Evolutionary conservation across 1,140 invertebrate species (phyloP).

Genomic region (Subanguina moxae): DNA sequence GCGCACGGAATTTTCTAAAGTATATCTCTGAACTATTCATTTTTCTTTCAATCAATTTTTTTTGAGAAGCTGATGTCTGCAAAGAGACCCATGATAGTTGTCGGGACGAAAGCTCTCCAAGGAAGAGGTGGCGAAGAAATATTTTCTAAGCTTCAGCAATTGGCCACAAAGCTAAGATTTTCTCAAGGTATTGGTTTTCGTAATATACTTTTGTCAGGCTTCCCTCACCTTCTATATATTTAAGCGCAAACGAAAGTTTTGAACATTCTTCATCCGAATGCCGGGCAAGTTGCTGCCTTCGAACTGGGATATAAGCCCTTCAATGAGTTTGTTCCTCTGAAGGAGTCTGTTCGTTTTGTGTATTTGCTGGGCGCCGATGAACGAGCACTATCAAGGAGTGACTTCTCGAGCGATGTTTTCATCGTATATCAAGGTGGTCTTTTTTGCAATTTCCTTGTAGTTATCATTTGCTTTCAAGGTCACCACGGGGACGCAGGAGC

Average conservation of each 20-base stretch:
- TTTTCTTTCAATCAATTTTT: background rate
- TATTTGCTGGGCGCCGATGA: conserved; percentile 90
- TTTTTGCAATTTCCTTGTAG: background rate
- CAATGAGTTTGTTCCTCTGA: conserved; percentile 64
- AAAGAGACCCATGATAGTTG: conserved; percentile 82
- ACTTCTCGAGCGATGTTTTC: conserved; percentile 76
- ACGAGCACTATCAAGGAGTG: conserved; percentile 70
- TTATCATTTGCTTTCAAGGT: conserved; percentile 61
- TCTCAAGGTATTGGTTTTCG: conserved; percentile 59
- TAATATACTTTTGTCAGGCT: conserved; percentile 61
- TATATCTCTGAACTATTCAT: background rate
- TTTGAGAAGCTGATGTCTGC: conserved; percentile 70
- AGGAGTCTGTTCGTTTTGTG: conserved; percentile 72
- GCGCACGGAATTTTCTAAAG: conserved; percentile 62
- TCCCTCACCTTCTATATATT: background rate
- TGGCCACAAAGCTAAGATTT: conserved; percentile 63
- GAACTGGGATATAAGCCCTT: conserved; percentile 87
- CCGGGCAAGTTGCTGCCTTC: conserved; percentile 83
- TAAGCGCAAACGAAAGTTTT: conserved; percentile 58
- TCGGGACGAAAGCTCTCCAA: conserved; percentile 79
- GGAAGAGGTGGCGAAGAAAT: conserved; percentile 75
- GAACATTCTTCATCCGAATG: conserved; percentile 61
- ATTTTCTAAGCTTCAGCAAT: conserved; percentile 71
- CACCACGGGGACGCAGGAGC: conserved; percentile 94
- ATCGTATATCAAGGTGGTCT: conserved; percentile 82